Evolutionary conservation across 1,140 invertebrate genomes (phyloP), one percentile per base, ranked within the genome.

Genomic region (Cydia splendana): DNA sequence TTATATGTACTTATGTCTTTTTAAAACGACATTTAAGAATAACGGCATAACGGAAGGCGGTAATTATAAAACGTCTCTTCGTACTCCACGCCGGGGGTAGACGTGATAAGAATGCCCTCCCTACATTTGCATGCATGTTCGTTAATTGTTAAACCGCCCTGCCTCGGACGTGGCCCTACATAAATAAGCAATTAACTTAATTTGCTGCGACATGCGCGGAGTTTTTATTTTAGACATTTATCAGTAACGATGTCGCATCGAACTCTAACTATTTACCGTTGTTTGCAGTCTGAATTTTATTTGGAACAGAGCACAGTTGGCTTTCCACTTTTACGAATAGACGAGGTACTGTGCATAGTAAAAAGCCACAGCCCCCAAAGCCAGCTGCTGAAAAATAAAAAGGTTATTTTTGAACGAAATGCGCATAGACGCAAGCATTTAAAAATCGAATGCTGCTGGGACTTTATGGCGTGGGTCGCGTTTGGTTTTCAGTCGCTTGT

Each of bases 141-240:
- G 24, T 78, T 76, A 76, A 79, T 76, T 76, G 75, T 69, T 76
- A 38, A 69, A 71, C 48, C 65, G 7, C 67, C 71, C n/a, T 51
- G 71, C 42, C 75, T 30, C 38, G 75, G 67, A 65, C 28, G 65
- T 30, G 48, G 51, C 15, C 28, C 38, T 77, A 81, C 80, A 85
- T 85, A 82, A 87, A 85, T 85, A 87, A 82, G 79, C 81, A 86
- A 87, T 88, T 87, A 85, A 86, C 79, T 83, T 82, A 87, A 87
- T 87, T 87, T 85, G 85, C 83, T 80, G 75, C 57, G 80, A 79
- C 84, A 82, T 76, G 77, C 80, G 77, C 76, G 75, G 77, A 79
- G 84, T 84, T 88, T 42, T 86, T 81, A 83, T 86, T 85, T 85
- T 74, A 77, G 78, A 74, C 79, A 83, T 84, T 87, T 85, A 88